These are phyloP conservation scores for Tinamus major DNA, from an alignment of 2,797 vertebrate genomes.

Conservation along the genomic window DNA sequence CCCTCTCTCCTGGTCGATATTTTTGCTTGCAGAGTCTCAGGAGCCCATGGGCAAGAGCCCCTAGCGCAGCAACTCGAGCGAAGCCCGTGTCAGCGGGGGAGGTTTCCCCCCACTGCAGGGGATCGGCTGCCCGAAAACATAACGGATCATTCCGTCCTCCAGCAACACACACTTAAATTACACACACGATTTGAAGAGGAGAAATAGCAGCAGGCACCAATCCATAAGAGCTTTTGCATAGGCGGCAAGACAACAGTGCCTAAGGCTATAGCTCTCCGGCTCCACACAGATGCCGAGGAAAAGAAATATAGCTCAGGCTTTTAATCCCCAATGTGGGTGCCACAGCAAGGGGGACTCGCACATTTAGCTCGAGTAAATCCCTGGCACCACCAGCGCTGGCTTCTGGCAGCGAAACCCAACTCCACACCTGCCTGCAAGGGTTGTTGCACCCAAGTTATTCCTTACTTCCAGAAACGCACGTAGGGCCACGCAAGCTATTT, in stretches of 20 bases:
- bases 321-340: constrained; percentile 19
- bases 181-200: neutral
- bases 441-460: constrained; percentile 15
- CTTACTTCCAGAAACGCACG: neutral
- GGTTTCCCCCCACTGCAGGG: neutral
- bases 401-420: neutral
- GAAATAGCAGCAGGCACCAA: neutral
- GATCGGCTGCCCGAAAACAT: constrained; percentile 38
- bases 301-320: neutral
- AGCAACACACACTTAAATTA: neutral
- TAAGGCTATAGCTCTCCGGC: neutral
- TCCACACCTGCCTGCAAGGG: neutral
- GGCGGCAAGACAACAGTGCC: neutral
- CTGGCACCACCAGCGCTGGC: too few relatives aligned
- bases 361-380: neutral
- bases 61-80: neutral
- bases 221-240: neutral
- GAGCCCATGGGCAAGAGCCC: neutral
- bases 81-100: constrained; percentile 12
- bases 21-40: constrained; percentile 25
- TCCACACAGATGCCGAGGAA: neutral
- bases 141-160: neutral
- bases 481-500: neutral
- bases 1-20: neutral
- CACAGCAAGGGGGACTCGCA: neutral